Evolutionary conservation across 2,797 vertebrate genomes (phyloP), one percentile per base, ranked within the genome.

Genomic region (Kryptolebias ocellatus): DNA sequence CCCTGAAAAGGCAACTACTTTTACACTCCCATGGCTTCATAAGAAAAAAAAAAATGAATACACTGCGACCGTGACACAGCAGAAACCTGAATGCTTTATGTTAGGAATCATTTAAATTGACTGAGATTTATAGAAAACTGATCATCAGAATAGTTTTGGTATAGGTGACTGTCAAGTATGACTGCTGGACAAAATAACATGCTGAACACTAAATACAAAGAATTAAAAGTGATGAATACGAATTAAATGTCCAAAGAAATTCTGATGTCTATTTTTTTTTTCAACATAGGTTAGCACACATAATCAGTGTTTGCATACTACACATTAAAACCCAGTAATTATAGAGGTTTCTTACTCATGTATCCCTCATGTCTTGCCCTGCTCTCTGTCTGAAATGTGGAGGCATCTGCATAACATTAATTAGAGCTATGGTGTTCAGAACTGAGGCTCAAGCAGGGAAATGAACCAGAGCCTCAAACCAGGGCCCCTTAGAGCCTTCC

Each of bases 351-450:
- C 85, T 92, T 84, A 78, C 74, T 81, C 85, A 84, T 87, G 83
- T 70, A 87, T 90, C 86, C 84, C 84, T 60, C 69, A 85, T 80
- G 87, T 80, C 78, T 68, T 89, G 76, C 83, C 67, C 70, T 80
- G 80, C 81, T 80, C 84, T 74, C 83, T 76, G 68, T 63, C 81
- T 79, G 57, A 60, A 61, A 84, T 83, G 74, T 83, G 79, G 71
- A 84, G 73, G 81, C 86, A 90, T 87, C 79, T 83, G 81, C 80
- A 87, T 91, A 90, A 83, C 75, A 78, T 88, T 93, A 91, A 93
- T 93, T 92, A 90, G 80, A 84, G 73, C 28, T 65, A 73, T 76
- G 45, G 61, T 72, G 61, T 64, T 79, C 16, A 31, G 74, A 62
- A 60, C 44, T 45, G 70, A 71, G 68, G 54, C 76, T 87, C 70